Evolutionary conservation across 2,888 invertebrate species (phyloP).

Genomic region (Polyommatus iphigenia): DNA sequence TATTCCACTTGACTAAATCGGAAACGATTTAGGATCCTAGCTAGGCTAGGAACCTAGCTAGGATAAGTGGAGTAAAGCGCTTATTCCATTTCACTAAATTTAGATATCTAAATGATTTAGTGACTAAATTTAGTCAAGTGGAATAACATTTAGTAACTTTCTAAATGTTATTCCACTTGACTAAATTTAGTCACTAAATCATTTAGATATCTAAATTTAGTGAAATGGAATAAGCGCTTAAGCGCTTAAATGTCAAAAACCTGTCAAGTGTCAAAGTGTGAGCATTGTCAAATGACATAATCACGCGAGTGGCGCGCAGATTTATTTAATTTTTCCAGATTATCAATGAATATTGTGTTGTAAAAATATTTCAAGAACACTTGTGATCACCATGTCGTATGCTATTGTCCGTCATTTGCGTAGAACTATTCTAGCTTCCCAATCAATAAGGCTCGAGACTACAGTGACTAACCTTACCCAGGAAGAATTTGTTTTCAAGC

Average conservation of each 20-base stretch:
- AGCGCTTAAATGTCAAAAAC: not conserved
- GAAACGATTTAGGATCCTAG: no score
- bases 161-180: no score
- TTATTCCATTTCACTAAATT: no score
- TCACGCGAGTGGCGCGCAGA: slow-evolving; percentile 38
- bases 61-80: no score
- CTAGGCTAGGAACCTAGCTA: no score
- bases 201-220: no score
- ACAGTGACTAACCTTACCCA: slow-evolving; percentile 69
- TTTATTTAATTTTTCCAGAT: slow-evolving; percentile 35
- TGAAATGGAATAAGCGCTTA: no score
- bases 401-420: slow-evolving; percentile 66
- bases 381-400: slow-evolving; percentile 60
- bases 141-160: no score
- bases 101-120: no score
- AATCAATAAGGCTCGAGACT: slow-evolving; percentile 64
- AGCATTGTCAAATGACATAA: slow-evolving; percentile 43
- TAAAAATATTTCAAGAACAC: slow-evolving; percentile 31
- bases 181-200: no score
- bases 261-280: slow-evolving; percentile 38
- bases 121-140: no score
- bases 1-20: no score
- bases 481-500: slow-evolving; percentile 69
- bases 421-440: slow-evolving; percentile 57
- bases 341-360: slow-evolving; percentile 30